Evolutionary conservation across 2,113 vertebrate species (phyloP).

Genomic region (Meriones unguiculatus): DNA sequence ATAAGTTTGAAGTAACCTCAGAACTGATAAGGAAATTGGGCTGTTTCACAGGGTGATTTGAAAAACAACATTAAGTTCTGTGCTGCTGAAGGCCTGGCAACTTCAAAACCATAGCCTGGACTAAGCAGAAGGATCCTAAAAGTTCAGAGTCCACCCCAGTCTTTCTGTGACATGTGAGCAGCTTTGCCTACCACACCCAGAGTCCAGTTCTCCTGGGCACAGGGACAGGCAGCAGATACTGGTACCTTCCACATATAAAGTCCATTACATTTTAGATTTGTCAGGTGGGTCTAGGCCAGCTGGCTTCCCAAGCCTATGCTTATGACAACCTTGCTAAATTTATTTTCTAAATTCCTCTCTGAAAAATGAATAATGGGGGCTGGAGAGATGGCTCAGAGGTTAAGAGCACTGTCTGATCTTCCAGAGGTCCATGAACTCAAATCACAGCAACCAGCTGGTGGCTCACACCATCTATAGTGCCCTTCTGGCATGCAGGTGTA

Average conservation of each 20-base stretch:
- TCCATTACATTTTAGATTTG: neutral
- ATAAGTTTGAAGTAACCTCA: neutral
- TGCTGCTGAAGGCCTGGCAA: neutral
- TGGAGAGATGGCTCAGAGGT: too few relatives aligned
- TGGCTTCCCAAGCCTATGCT: neutral
- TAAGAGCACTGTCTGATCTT: too few relatives aligned
- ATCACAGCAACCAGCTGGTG: neutral
- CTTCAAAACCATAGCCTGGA: neutral
- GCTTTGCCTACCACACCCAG: neutral
- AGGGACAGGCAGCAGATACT: rapidly evolving
- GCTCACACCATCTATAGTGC: too few relatives aligned
- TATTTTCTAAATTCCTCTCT: slow-evolving; percentile 42
- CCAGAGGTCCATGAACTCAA: too few relatives aligned
- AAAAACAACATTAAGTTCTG: slow-evolving; percentile 7
- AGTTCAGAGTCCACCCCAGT: neutral
- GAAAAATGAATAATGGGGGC: neutral
- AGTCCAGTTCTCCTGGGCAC: neutral
- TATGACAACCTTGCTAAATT: neutral
- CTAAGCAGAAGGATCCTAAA: neutral
- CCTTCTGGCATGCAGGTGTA: too few relatives aligned
- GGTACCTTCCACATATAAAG: neutral
- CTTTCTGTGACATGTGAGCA: neutral
- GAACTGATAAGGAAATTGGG: slow-evolving; percentile 11
- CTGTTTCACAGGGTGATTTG: neutral
- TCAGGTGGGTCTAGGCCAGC: neutral